Evolutionary conservation across 2,888 invertebrate species (phyloP), one percentile per base, ranked within the genome.

Genomic region (Linhomoeus sp.): DNA sequence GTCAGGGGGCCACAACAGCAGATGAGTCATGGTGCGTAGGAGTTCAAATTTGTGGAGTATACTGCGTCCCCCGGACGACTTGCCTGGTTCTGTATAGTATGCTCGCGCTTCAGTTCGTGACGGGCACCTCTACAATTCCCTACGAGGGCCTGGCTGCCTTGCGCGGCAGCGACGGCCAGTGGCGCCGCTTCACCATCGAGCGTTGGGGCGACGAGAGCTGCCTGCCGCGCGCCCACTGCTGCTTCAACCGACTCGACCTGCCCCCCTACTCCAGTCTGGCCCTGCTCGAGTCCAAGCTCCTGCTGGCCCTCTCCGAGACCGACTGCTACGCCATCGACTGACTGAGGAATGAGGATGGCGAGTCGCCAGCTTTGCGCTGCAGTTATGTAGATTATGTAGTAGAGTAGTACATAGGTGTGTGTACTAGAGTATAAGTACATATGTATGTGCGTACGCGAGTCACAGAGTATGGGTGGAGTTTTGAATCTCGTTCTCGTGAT

Each of bases 111-210:
- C 66, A 73, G 68, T 94, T 94, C 71, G 92, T 94, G 51, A 94
- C 94, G 12, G 94, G 94, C 40, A 92, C 92, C 0, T 88, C 90
- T 0, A 88, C 87, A 59, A 85, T 94, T 60, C 94, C 94, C 0
- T 92, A 87, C 67, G 92, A 94, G 67, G 94, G 94, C 1, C 94
- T 94, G 71, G 75, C 86, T 0, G 90, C 90, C 2, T 70, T 94
- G 48, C 75, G 92, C 39, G 94, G 94, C 47, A 87, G 86, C 9
- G 88, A 87, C 41, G 92, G 92, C 1, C 88, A 88, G 37, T 75
- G 90, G 19, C 56, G 37, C 17, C 81, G 87, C 58, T 92, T 90
- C 72, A 90, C 88, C 70, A 82, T 90, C 58, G 90, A 92, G 68
- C 87, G 88, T 66, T 90, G 88, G 88, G 90, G 90, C 41, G 7